Evolutionary conservation across 1,140 invertebrate species (phyloP), one percentile per base, ranked within the genome.

Genomic region (Eubasilissa regina): DNA sequence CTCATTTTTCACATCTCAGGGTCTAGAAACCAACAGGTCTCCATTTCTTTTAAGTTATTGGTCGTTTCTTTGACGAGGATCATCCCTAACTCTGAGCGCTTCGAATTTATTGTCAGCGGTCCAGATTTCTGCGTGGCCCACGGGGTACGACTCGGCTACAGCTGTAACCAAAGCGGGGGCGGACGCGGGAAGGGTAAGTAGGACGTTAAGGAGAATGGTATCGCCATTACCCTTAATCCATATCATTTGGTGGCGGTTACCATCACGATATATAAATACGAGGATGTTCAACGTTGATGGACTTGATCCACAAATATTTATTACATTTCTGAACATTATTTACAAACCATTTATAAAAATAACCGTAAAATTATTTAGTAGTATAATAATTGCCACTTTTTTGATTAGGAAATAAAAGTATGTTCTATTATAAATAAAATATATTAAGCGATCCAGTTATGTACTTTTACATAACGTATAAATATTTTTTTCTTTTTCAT

Each of bases 171-270:
- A 73, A 77, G 25, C 17, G 25, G 55, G 48, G n/a, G 35, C 75
- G 45, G 45, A 66, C 35, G 15, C 25, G 51, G 47, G 51, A 62
- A 60, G 64, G 78, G 53, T 62, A 55, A 55, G 75, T 80, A 78
- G 75, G 75, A 78, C 79, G 70, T 82, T 82, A 80, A 81, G 78
- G 81, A 53, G 81, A 82, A 82, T 82, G 81, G 81, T 77, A 78
- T 79, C 81, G 75, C 81, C 75, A 82, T 82, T 82, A 82, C 75
- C 78, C 79, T 78, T 82, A 82, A 82, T 82, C 81, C 81, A 82
- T 82, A 80, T 77, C 81, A 82, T 82, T 82, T 82, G 77, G 81
- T 79, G 80, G 77, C 80, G 77, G 80, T 82, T 82, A 79, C 77
- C 73, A 78, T 77, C 81, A 78, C 81, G 73, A 82, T 80, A 80